These are phyloP conservation scores for Pseudopipra pipra DNA, from an alignment of 2,113 vertebrate genomes.

Conservation along the genomic window DNA sequence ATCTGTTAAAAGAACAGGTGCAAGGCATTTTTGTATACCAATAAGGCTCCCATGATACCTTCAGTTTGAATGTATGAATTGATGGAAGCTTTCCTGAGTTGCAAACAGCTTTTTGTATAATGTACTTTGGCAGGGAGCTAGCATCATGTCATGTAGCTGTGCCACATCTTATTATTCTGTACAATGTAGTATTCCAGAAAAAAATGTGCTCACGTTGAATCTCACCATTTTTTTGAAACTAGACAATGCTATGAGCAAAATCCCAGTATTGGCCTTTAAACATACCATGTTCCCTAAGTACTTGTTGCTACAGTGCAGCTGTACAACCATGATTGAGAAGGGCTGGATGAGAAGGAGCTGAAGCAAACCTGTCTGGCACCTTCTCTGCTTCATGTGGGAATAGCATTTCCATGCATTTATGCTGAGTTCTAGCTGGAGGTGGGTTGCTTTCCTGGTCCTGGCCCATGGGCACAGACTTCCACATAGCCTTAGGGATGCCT, in stretches of 20 bases:
- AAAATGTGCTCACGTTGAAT: background rate
- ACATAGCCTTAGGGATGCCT: accelerated
- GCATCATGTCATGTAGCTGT: background rate
- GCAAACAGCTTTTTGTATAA: slow-evolving; percentile 37
- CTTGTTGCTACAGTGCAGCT: background rate
- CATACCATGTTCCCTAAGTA: background rate
- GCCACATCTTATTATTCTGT: background rate
- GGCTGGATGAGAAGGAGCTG: background rate
- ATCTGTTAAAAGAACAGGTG: slow-evolving; percentile 66
- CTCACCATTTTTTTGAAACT: background rate
- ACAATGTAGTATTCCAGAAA: background rate
- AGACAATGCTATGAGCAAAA: background rate
- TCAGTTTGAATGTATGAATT: slow-evolving; percentile 19
- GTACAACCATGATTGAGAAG: background rate
- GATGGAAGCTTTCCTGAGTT: slow-evolving; percentile 1
- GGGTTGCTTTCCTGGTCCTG: background rate
- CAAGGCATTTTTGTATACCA: slow-evolving; percentile 40
- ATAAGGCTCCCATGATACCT: slow-evolving; percentile 8
- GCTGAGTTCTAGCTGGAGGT: background rate
- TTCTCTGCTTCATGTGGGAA: background rate
- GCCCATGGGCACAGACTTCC: accelerated
- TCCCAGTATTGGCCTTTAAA: background rate
- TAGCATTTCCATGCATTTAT: background rate
- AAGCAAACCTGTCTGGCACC: background rate
- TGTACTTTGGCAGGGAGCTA: background rate